Percentiles rank a stretch among this genome's conserved stretches.
These are phyloP conservation scores for Hemibagrus wyckioides DNA, from an alignment of 2,113 vertebrate genomes.

Conservation along the genomic window DNA sequence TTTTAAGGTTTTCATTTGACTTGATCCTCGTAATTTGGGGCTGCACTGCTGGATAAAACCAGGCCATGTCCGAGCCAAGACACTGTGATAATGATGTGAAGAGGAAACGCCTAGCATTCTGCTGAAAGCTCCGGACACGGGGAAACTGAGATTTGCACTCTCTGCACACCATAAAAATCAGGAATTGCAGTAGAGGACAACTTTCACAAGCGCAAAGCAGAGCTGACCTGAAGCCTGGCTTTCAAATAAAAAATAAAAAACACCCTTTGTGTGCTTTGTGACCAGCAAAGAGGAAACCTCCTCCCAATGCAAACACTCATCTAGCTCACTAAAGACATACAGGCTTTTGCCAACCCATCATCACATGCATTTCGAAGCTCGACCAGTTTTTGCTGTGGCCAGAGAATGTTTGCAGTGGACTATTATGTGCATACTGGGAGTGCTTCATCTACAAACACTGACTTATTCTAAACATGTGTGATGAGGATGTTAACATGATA, in stretches of 20 bases:
- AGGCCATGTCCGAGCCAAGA: background rate
- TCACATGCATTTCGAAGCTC: background rate
- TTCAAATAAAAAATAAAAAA: background rate
- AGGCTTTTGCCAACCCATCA: background rate
- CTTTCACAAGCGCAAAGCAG: background rate
- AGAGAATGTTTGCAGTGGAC: slow-evolving; percentile 15
- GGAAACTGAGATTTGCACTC: slow-evolving; percentile 26
- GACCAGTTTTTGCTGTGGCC: background rate
- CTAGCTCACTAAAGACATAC: background rate
- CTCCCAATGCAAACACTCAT: slow-evolving; percentile 50
- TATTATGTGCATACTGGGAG: slow-evolving; percentile 19
- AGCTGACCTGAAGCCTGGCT: background rate
- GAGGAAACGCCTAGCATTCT: background rate
- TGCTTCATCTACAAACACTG: slow-evolving; percentile 21
- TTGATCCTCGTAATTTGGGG: background rate
- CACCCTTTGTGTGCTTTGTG: slow-evolving; percentile 18
- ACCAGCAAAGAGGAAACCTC: slow-evolving; percentile 34
- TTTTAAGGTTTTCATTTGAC: background rate
- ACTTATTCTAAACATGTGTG: background rate
- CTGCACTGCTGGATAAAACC: background rate
- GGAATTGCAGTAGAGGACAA: background rate
- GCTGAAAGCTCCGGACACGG: slow-evolving; percentile 4
- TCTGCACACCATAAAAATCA: slow-evolving; percentile 10
- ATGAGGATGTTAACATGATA: background rate
- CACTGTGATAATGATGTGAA: background rate